Base-by-base conservation (phyloP, 2,113 vertebrate species). In the Seriola dumerili region DNA sequence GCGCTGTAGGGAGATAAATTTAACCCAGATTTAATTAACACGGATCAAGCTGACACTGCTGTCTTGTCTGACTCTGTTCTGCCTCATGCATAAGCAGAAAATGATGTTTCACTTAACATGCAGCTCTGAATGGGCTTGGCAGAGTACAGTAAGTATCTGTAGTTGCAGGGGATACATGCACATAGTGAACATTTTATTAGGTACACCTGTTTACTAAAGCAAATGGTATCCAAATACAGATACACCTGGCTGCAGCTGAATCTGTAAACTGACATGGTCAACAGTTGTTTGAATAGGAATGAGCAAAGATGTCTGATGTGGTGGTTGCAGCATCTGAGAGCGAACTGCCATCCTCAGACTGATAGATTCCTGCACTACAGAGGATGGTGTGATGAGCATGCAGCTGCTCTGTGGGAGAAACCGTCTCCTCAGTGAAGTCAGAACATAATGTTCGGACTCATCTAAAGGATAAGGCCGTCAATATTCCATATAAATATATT, bases 1-100 rank as follows among this genome's bases (percentile, higher is more conserved):
- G 25, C 38, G 62, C 72, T 75, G 29, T 34, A 34, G 58, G 42
- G 86, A 91, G 76, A 85, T 66, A 57, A 10, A 71, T 86, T 83
- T 65, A 83, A 80, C 42, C 63, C 72, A 66, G 64, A 84, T 84
- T 84, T 65, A 84, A 83, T 86, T 86, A 89, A 82, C 11, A 19
- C 32, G 87, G 64, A 87, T 69, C 52, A 76, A 78, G 72, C 75
- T 29, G 65, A 75, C 78, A 42, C 13, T 67, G 82, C 36, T 25
- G 67, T 36, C 76, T 61, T 46, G 50, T 80, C 67, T 59, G 50
- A 68, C 29, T 61, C n/a, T 3, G 65, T 19, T 66, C 64, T 57
- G 44, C 67, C 42, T 40, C 50, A 74, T 19, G 61, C 71, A 77
- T 9, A 12, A 64, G 63, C 57, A 81, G 61, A 65, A 73, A 81